A percentile compares a stretch with the other conserved stretches of the same genome.
These are phyloP conservation scores for Melanerpes formicivorus DNA, from an alignment of 2,113 vertebrate genomes.

Conservation along the genomic window DNA sequence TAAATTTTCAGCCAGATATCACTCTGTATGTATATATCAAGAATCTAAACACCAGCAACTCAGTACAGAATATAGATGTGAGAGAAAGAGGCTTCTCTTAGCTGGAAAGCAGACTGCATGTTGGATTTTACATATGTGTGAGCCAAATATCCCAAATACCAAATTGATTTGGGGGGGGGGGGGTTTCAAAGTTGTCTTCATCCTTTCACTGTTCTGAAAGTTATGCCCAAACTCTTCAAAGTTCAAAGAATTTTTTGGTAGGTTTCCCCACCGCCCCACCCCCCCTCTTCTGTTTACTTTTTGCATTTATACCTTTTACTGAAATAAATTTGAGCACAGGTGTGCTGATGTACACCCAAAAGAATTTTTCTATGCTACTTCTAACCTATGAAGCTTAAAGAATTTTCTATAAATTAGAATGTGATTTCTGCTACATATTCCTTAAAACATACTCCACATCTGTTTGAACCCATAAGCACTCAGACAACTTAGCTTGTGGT, in stretches of 20 bases:
- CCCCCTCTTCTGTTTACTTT: too few relatives aligned
- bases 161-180: background rate
- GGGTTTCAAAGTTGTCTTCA: background rate
- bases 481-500: background rate
- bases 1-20: background rate
- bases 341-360: background rate
- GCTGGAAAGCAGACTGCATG: too few relatives aligned
- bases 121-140: background rate
- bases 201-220: background rate
- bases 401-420: background rate
- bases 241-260: background rate
- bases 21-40: accelerated
- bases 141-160: background rate
- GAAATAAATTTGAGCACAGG: background rate
- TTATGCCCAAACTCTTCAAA: background rate
- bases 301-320: background rate
- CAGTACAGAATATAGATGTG: background rate
- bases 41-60: background rate
- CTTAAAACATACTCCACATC: background rate
- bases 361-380: background rate
- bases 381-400: background rate
- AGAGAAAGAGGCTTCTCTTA: background rate
- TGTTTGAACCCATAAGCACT: background rate
- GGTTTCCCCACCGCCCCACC: too few relatives aligned
- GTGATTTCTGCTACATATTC: background rate